Percentiles rank a stretch among this genome's conserved stretches.
Evolutionary conservation across 2,888 invertebrate species (phyloP).

Genomic region (Eilema depressum): DNA sequence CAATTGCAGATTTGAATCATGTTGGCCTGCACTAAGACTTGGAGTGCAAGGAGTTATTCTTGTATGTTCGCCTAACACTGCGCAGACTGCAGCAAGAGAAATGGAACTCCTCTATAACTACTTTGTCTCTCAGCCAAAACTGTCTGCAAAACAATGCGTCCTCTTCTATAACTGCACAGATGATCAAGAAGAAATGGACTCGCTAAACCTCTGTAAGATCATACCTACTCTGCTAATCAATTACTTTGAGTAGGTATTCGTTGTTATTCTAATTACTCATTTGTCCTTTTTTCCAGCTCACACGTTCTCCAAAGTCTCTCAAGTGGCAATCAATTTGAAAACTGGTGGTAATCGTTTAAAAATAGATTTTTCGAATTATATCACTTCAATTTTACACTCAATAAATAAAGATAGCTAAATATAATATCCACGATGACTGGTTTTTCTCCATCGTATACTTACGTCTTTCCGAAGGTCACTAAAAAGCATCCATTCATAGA

Average conservation of each 20-base stretch:
- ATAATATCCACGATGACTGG: conserved; percentile 33
- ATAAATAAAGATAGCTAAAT: conserved; percentile 69
- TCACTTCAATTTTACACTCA: conserved; percentile 76
- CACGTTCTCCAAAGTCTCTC: conserved; percentile 87
- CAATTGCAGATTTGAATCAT: conserved; percentile 89
- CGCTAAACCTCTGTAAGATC: conserved; percentile 85
- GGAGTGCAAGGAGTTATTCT: conserved; percentile 90
- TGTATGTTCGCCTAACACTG: conserved; percentile 87
- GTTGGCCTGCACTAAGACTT: conserved; percentile 92
- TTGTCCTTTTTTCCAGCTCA: conserved; percentile 75
- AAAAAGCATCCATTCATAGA: conserved; percentile 59
- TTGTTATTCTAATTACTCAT: not conserved
- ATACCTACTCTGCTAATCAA: not conserved
- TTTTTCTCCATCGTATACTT: conserved; percentile 47
- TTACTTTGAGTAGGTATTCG: not conserved
- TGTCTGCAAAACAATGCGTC: conserved; percentile 89
- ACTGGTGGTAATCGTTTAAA: conserved; percentile 87
- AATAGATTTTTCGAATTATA: conserved; percentile 85
- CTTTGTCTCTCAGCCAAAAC: conserved; percentile 89
- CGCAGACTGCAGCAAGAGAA: conserved; percentile 83
- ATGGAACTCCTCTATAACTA: conserved; percentile 89
- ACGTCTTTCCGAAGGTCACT: conserved; percentile 46
- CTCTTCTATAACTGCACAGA: conserved; percentile 87
- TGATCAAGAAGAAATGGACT: conserved; percentile 77
- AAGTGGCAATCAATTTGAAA: conserved; percentile 87